Evolutionary conservation across 2,888 invertebrate genomes (phyloP), one percentile per base, ranked within the genome.

Genomic region (Pheosia tremula): DNA sequence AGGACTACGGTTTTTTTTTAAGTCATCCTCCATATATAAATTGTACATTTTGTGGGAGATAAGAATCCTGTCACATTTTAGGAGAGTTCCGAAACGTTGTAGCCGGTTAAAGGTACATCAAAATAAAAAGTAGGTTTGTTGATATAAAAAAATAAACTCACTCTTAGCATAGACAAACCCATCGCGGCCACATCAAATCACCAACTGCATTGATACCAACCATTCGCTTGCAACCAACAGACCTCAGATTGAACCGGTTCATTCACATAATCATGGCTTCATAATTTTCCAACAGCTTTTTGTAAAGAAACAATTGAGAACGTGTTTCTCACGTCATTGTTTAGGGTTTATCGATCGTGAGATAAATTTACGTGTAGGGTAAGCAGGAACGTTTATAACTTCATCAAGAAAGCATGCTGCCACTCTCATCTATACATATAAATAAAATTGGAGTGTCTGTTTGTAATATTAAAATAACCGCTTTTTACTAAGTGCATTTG

Each of bases 151-250:
- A 24, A 24, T 24, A 56, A 61, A 86, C 91, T 89, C 62, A 91
- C 90, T 78, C 83, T 78, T 11, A 87, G 74, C 65, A 90, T 78
- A 39, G 85, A 77, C 60, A 89, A 74, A 63, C 90, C 90, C 89
- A 91, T 91, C 79, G 65, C 77, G 36, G 54, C 59, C 61, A 61
- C 64, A 65, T 68, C 69, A 65, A 38, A 60, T 66, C 62, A 66
- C 60, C 64, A 64, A 86, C 84, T 84, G 75, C 74, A 57, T 5
- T 36, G 49, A 24, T 68, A 63, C 59, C 60, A 57, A 62, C 64
- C 62, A 75, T 78, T 73, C 67, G 68, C 64, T 60, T 56, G 81
- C 81, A 81, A 75, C 77, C 61, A 56, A 61, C 57, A 47, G 39
- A 59, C 66, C 74, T 75, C 74, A 74, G 67, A 82, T 81, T 69